Percentiles rank a stretch among this genome's conserved stretches.
phyloP scores from a whole-genome alignment of 2,113 vertebrate species.

The Lophotis ruficrista region DNA sequence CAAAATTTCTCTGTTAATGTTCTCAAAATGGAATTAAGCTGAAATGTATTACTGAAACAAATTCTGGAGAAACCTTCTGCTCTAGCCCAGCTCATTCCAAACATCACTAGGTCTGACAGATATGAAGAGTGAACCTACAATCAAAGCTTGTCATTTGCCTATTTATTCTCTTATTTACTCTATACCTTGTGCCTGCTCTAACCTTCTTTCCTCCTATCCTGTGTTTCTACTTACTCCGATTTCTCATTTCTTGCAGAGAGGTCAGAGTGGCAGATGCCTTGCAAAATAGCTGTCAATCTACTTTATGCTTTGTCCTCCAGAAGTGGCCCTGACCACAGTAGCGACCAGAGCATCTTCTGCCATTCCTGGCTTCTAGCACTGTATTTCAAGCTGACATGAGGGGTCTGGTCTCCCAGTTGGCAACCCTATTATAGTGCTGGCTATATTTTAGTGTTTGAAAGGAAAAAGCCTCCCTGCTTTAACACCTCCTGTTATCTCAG shows the following conservation, averaged over 20 bases:
- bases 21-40: not conserved
- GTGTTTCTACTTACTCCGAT: not conserved
- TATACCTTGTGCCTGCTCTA: not conserved
- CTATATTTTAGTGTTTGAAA: conserved; percentile 50
- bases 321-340: not conserved
- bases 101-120: not conserved
- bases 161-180: not conserved
- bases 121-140: not conserved
- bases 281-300: not conserved
- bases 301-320: conserved; percentile 11
- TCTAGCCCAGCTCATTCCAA: not conserved
- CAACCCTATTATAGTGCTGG: conserved; percentile 18
- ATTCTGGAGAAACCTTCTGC: not conserved
- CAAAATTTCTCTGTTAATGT: not conserved
- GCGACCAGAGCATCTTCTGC: conserved; percentile 3
- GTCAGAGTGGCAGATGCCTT: conserved; percentile 21
- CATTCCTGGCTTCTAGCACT: conserved; percentile 24
- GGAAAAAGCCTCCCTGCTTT: conserved; percentile 63
- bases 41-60: not conserved
- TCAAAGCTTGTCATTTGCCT: not conserved
- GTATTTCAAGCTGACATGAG: conserved; percentile 47
- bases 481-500: conserved; percentile 75
- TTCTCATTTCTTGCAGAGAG: not conserved
- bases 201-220: not conserved
- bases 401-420: not conserved